A percentile compares a stretch with the other conserved stretches of the same genome.
phyloP scores from a whole-genome alignment of 2,113 vertebrate genomes.

The Mystacornis crossleyi region DNA sequence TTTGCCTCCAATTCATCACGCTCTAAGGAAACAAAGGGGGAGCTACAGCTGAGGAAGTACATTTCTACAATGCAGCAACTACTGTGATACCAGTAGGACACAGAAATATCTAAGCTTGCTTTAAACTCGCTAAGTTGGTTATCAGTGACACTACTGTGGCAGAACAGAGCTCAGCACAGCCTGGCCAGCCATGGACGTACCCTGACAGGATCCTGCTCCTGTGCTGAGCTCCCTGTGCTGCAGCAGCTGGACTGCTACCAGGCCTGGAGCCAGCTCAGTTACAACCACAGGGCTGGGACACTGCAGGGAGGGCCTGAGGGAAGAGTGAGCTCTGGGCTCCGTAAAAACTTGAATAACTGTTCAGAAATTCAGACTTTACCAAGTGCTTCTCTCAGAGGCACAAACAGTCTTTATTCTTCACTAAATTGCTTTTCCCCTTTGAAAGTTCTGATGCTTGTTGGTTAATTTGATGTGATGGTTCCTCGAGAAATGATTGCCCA shows the following conservation, averaged over 20 bases:
- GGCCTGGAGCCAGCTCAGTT: constrained; percentile 16
- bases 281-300: neutral
- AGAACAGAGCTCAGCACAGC: constrained; percentile 43
- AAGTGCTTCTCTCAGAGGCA: neutral
- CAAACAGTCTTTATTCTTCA: neutral
- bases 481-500: neutral
- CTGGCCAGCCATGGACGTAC: neutral
- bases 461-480: neutral
- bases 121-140: neutral
- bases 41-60: neutral
- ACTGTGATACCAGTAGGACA: neutral
- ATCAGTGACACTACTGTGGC: neutral
- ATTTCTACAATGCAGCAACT: constrained; percentile 1
- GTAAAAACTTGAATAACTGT: constrained; percentile 63
- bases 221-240: constrained; percentile 33
- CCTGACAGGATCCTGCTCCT: neutral
- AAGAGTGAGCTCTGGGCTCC: neutral
- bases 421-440: neutral
- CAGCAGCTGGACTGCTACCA: constrained; percentile 41
- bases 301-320: neutral
- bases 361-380: constrained; percentile 10
- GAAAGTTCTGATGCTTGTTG: neutral
- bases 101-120: constrained; percentile 29
- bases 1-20: neutral
- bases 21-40: neutral